These are phyloP conservation scores for Phalanger gymnotis DNA, from an alignment of 2,797 vertebrate species.

Conservation along the genomic window DNA sequence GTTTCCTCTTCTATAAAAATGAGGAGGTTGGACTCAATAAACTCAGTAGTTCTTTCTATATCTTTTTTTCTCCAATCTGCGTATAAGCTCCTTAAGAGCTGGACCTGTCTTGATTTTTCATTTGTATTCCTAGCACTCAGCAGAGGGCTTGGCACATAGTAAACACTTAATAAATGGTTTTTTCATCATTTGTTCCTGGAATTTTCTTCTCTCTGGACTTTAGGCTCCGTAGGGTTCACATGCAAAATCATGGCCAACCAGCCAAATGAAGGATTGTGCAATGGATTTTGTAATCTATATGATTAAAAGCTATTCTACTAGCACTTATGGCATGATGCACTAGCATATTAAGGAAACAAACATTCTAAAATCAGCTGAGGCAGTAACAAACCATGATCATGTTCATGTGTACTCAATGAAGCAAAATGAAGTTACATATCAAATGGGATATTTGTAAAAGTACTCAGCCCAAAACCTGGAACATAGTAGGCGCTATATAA, in stretches of 20 bases:
- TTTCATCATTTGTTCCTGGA: not conserved
- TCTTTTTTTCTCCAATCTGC: not conserved
- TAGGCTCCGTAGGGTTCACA: not conserved
- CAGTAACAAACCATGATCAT: not conserved
- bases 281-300: not conserved
- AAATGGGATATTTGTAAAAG: not conserved
- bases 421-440: not conserved
- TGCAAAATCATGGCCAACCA: not conserved
- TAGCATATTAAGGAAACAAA: not conserved
- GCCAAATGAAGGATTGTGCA: not conserved
- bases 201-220: not conserved
- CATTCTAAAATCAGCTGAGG: not conserved
- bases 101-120: not conserved
- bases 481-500: not conserved
- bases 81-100: not conserved
- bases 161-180: not conserved
- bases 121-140: not conserved
- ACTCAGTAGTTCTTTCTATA: not conserved
- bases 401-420: not conserved
- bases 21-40: not conserved
- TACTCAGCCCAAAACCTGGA: not conserved
- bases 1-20: not conserved
- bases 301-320: not conserved
- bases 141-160: not conserved
- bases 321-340: not conserved